Percentiles rank a stretch among this genome's conserved stretches.
phyloP scores from a whole-genome alignment of 2,113 vertebrate species.

The Oreochromis aureus region DNA sequence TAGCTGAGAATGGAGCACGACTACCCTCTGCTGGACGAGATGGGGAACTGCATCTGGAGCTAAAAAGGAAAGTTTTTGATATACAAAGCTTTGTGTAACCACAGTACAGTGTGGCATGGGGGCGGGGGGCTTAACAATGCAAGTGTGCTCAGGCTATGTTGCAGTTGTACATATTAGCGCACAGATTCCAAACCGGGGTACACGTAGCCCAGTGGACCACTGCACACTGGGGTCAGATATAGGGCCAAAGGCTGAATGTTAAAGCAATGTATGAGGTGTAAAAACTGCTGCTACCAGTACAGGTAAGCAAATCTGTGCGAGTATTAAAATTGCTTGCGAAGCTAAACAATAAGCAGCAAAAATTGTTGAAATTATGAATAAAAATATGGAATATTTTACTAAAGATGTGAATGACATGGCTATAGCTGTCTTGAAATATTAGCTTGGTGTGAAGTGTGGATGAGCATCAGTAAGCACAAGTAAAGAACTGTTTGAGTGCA shows the following conservation, averaged over 20 bases:
- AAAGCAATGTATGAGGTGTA: neutral
- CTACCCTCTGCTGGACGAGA: constrained; percentile 18
- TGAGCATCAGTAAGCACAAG: neutral
- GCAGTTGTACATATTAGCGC: neutral
- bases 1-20: constrained; percentile 8
- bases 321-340: neutral
- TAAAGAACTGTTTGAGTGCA: neutral
- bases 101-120: neutral
- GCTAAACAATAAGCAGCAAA: neutral
- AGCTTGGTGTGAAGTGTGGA: neutral
- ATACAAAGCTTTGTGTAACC: neutral
- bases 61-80: neutral
- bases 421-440: neutral
- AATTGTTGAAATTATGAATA: neutral
- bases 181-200: neutral
- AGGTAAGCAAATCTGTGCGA: neutral
- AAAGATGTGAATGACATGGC: neutral
- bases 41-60: neutral
- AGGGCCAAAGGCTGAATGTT: neutral
- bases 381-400: neutral
- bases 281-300: neutral
- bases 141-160: neutral
- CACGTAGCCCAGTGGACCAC: neutral
- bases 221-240: neutral
- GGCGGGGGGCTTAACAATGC: neutral